phyloP scores from a whole-genome alignment of 2,888 invertebrate genomes.

The Archips xylosteana region DNA sequence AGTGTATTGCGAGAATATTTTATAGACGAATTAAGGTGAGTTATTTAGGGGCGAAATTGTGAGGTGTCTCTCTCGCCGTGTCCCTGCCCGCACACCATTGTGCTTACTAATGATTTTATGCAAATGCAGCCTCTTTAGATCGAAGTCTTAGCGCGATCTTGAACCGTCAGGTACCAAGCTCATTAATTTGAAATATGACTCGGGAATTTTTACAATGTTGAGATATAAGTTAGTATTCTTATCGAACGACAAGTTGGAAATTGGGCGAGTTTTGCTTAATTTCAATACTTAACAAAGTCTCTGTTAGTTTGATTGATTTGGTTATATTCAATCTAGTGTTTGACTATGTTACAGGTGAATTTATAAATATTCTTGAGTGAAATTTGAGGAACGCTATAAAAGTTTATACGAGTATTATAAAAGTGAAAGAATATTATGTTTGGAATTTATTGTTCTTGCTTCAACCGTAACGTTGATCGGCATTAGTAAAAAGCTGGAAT shows the following conservation, averaged over 20 bases:
- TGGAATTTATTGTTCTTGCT: no score
- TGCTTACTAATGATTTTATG: constrained; percentile 86
- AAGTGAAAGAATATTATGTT: no score
- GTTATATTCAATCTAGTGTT: neutral
- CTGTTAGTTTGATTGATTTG: neutral
- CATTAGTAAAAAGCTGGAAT: no score
- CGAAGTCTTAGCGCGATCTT: constrained; percentile 85
- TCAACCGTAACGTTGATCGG: no score
- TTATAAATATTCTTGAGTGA: no score
- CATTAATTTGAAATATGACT: constrained; percentile 85
- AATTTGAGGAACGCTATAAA: no score
- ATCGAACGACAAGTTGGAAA: constrained; percentile 60
- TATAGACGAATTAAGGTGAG: constrained; percentile 51
- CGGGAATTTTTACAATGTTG: constrained; percentile 71
- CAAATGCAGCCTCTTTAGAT: constrained; percentile 85
- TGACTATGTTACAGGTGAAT: neutral
- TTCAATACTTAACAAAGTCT: constrained; percentile 23
- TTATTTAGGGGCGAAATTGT: constrained; percentile 72
- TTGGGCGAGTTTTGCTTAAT: constrained; percentile 46
- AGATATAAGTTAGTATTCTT: constrained; percentile 72
- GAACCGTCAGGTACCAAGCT: constrained; percentile 83
- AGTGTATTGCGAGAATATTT: constrained; percentile 52
- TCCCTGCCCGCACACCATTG: constrained; percentile 84
- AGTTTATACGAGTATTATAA: no score
- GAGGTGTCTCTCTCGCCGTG: constrained; percentile 79